Evolutionary conservation across 2,888 invertebrate species (phyloP), one percentile per base, ranked within the genome.

Genomic region (Ptilodon capucinus): DNA sequence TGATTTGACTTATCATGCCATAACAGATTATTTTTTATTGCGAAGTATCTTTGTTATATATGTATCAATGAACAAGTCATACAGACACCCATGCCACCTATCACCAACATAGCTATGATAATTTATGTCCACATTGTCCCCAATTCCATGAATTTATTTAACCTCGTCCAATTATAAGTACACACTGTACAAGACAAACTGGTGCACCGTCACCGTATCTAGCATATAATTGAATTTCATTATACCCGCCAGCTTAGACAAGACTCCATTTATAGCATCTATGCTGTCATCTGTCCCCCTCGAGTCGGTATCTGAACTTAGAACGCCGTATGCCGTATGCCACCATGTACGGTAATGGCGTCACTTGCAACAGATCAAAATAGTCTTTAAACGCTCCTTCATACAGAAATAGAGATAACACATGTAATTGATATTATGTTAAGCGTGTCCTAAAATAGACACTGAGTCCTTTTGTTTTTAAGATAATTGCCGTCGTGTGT

Each of bases 201-300:
- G 23, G 36, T 39, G 40, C 46, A 16, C n/a, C 25, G 36, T 44
- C 46, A 16, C n/a, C 25, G 36, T 44, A 44, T 54, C 34, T 47
- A 39, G 47, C 46, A 42, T 44, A 48, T 55, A 48, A 48, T 44
- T 49, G 49, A 54, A 54, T 57, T 48, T 51, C 54, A 57, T 48
- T 54, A 40, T 44, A 52, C 36, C 28, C 40, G 19, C 40, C 30
- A 44, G 16, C 50, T 50, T 52, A 58, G 57, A 56, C 62, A 44
- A 53, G 64, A 55, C 48, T 53, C 65, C 67, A 40, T 68, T 65
- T 70, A 65, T 71, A 66, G 60, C 40, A 51, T 28, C 19, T 43
- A 46, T 61, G 57, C 51, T 59, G 70, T 64, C 65, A 64, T 61
- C 52, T 54, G 42, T 45, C 40, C 44, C 50, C 51, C 47, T 49